phyloP scores from a whole-genome alignment of 1,140 invertebrate genomes.

The Metaphire vulgaris region DNA sequence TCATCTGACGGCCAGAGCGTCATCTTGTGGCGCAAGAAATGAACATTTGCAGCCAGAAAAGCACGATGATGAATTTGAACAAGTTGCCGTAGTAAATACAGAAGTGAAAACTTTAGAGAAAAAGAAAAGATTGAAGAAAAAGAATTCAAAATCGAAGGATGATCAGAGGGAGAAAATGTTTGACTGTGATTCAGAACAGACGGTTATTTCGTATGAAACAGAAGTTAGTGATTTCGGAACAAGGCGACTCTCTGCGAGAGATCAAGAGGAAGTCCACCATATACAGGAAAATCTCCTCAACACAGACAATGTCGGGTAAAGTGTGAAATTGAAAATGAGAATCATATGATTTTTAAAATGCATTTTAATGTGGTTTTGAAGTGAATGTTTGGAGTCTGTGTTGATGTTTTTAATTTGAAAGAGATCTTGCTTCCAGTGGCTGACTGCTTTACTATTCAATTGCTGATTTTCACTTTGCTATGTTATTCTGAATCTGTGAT shows the following conservation, averaged over 20 bases:
- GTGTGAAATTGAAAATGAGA: no score
- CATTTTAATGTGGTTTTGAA: no score
- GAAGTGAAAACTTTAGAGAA: not conserved
- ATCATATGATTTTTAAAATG: no score
- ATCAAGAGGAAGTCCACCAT: not conserved
- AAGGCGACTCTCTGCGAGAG: not conserved
- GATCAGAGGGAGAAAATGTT: not conserved
- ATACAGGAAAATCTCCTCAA: not conserved
- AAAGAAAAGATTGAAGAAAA: constrained; percentile 11
- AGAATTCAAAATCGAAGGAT: not conserved
- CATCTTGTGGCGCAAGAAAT: not conserved
- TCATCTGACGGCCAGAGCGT: not conserved
- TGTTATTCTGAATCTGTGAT: no score
- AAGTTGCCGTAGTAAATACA: not conserved
- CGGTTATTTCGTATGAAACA: not conserved
- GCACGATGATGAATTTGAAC: not conserved
- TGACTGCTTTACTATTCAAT: no score
- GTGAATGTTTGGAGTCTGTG: no score
- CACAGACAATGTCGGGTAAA: not conserved
- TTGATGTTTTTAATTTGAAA: no score
- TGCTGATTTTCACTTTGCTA: no score
- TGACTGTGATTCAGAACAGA: not conserved
- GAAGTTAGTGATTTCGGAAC: not conserved
- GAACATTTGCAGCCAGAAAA: not conserved
- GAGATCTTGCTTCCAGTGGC: no score